Conservation (phyloP, 1,140 invertebrate species). For the Babylonia areolata region DNA sequence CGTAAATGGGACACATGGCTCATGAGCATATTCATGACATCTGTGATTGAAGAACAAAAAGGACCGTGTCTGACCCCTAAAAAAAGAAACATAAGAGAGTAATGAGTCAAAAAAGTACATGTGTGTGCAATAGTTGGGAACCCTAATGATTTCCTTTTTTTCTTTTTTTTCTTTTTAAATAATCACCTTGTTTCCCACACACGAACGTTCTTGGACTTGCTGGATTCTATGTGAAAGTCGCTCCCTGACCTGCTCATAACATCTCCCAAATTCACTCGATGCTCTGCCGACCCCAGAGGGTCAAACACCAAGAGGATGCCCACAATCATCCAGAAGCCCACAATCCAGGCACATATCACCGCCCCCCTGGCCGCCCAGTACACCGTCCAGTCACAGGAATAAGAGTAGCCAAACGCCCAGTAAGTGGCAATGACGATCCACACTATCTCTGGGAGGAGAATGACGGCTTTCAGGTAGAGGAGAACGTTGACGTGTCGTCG, state of each 20-base stretch:
- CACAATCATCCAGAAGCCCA: conserved; percentile 85
- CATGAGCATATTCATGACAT: not conserved
- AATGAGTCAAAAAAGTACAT: too few species aligned
- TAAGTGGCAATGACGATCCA: conserved; percentile 88
- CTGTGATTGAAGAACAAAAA: not conserved
- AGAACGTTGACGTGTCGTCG: conserved; percentile 72
- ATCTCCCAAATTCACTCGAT: conserved; percentile 12
- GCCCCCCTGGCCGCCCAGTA: conserved; percentile 77
- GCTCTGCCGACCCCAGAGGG: conserved; percentile 79
- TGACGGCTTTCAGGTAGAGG: conserved; percentile 76
- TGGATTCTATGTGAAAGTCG: not conserved
- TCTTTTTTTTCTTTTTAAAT: too few species aligned
- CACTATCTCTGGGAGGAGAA: conserved; percentile 85
- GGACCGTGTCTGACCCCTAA: not conserved
- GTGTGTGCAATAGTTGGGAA: too few species aligned
- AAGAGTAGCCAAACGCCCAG: conserved; percentile 82
- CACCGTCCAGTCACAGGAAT: conserved; percentile 61
- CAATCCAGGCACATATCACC: conserved; percentile 88
- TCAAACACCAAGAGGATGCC: conserved; percentile 88
- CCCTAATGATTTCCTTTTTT: too few species aligned
- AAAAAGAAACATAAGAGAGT: too few species aligned
- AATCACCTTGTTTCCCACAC: conserved; percentile 79
- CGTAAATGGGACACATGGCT: too few species aligned
- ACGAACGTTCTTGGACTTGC: conserved; percentile 43
- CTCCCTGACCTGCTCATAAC: not conserved